Percentiles rank a stretch among this genome's conserved stretches.
phyloP scores from a whole-genome alignment of 2,113 vertebrate genomes.

The Zapornia atra region DNA sequence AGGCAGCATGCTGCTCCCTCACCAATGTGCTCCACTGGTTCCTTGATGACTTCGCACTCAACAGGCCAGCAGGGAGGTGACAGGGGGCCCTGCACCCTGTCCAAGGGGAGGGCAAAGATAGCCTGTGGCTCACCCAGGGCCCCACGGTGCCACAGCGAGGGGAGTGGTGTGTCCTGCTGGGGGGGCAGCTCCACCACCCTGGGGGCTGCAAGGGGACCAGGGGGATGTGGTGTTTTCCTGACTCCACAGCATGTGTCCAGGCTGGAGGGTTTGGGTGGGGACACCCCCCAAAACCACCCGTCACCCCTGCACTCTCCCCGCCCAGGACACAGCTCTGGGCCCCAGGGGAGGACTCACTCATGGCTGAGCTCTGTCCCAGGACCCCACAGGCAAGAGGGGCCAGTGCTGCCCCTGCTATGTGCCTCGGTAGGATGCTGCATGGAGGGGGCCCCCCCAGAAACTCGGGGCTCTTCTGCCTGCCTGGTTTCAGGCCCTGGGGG shows the following conservation, averaged over 20 bases:
- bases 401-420: rapidly evolving
- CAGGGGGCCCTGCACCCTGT: too few species aligned
- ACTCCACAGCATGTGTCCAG: rapidly evolving
- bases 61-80: slow-evolving; percentile 83
- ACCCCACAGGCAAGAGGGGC: rapidly evolving
- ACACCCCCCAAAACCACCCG: rapidly evolving
- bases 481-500: background rate
- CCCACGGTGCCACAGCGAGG: slow-evolving; percentile 32
- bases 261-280: background rate
- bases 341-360: background rate
- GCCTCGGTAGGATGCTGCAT: background rate
- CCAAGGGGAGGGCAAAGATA: slow-evolving; percentile 75
- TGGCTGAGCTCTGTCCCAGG: rapidly evolving
- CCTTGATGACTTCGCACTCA: slow-evolving; percentile 88
- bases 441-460: background rate
- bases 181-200: slow-evolving; percentile 5
- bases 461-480: rapidly evolving
- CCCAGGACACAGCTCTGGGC: too few species aligned
- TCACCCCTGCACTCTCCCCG: background rate
- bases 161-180: background rate
- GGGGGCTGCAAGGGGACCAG: slow-evolving; percentile 61
- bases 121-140: slow-evolving; percentile 73
- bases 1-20: background rate
- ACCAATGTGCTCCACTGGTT: slow-evolving; percentile 76
- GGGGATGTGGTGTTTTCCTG: background rate